Conservation (phyloP, 2,113 vertebrate genomes). For the Ia io region DNA sequence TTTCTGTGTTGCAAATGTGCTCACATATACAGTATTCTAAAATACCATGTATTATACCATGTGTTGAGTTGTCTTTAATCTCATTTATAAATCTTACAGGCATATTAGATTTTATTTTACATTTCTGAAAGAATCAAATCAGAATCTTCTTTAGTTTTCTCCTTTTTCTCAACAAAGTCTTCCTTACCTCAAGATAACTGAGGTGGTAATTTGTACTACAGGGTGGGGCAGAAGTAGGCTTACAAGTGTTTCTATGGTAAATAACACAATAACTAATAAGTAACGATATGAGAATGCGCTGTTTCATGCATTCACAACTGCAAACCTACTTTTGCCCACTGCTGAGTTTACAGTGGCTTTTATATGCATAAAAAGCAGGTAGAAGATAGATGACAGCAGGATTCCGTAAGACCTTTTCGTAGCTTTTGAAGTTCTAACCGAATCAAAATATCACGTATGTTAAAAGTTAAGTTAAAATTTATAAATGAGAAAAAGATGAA, state of each 20-base stretch:
- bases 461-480: constrained; percentile 3
- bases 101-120: background rate
- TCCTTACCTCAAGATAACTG: background rate
- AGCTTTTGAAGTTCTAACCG: background rate
- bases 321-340: background rate
- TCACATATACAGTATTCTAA: background rate
- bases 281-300: background rate
- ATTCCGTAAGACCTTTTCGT: background rate
- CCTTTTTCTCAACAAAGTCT: background rate
- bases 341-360: background rate
- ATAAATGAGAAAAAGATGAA: background rate
- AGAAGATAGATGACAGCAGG: background rate
- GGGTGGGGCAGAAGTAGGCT: background rate
- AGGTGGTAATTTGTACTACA: background rate
- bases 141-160: background rate
- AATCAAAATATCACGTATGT: background rate
- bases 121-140: background rate
- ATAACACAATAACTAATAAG: background rate
- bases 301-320: background rate
- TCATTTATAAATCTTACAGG: background rate
- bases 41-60: background rate
- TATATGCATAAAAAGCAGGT: background rate
- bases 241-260: background rate
- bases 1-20: background rate
- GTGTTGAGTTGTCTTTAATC: background rate